phyloP scores from a whole-genome alignment of 2,113 vertebrate species.

The Syngnathus floridae region DNA sequence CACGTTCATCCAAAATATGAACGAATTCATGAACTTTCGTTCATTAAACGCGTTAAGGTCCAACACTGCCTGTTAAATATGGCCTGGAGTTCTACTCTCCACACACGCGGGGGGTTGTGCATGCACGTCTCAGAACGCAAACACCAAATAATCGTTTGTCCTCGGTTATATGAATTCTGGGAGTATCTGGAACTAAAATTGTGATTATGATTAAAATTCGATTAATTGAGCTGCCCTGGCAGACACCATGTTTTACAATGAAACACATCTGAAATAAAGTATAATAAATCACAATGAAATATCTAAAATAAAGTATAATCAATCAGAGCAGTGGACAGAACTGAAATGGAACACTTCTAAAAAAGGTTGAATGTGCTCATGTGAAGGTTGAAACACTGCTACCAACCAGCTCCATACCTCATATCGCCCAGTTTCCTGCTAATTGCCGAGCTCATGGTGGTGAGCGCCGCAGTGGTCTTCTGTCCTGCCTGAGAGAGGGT shows the following conservation, averaged over 20 bases:
- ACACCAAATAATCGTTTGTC: too few species aligned
- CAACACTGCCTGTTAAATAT: too few species aligned
- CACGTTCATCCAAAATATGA: too few species aligned
- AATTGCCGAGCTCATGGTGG: conserved; percentile 84
- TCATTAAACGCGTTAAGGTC: too few species aligned
- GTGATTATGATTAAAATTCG: too few species aligned
- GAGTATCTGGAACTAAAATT: too few species aligned
- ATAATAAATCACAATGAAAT: not conserved
- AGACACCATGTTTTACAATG: not conserved
- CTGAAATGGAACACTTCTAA: not conserved
- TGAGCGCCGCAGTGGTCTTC: conserved; percentile 88
- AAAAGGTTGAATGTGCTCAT: not conserved
- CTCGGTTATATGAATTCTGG: too few species aligned
- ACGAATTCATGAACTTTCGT: too few species aligned
- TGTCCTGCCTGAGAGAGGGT: conserved; percentile 91
- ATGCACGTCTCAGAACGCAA: too few species aligned
- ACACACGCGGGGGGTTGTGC: too few species aligned
- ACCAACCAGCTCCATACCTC: conserved; percentile 72
- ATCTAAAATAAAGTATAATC: not conserved
- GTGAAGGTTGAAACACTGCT: not conserved
- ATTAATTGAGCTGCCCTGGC: too few species aligned
- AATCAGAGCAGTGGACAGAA: not conserved
- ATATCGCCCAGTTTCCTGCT: conserved; percentile 88
- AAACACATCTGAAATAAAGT: not conserved
- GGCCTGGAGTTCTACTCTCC: too few species aligned